Conservation (phyloP, 2,113 vertebrate species). For the Sula dactylatra region DNA sequence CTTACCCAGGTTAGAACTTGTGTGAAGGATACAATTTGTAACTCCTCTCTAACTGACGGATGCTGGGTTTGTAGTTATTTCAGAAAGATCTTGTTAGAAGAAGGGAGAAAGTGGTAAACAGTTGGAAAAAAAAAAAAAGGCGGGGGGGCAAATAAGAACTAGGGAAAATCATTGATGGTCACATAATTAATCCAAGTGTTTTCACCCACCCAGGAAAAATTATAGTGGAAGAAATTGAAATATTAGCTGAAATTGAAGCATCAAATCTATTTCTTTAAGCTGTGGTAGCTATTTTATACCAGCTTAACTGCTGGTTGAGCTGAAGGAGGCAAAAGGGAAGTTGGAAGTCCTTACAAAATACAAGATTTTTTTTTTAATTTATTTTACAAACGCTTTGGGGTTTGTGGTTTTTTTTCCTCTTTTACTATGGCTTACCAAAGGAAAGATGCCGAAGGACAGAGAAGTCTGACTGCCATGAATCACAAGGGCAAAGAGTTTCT, state of each 20-base stretch:
- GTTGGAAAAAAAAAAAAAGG: too few species aligned
- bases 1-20: background rate
- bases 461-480: background rate
- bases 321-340: background rate
- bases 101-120: background rate
- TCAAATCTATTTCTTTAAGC: background rate
- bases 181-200: background rate
- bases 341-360: background rate
- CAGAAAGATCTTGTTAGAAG: background rate
- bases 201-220: background rate
- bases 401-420: too few species aligned
- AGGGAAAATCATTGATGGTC: background rate
- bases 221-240: background rate
- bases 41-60: background rate
- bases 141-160: background rate
- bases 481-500: background rate
- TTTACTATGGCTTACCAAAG: background rate
- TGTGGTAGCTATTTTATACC: background rate
- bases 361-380: background rate
- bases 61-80: background rate
- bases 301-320: background rate
- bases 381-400: background rate
- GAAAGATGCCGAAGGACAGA: background rate
- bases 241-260: background rate
- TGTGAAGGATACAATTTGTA: background rate